Base-by-base conservation (phyloP, 1,140 invertebrate genomes). In the Drosophila lacteicornis region DNA sequence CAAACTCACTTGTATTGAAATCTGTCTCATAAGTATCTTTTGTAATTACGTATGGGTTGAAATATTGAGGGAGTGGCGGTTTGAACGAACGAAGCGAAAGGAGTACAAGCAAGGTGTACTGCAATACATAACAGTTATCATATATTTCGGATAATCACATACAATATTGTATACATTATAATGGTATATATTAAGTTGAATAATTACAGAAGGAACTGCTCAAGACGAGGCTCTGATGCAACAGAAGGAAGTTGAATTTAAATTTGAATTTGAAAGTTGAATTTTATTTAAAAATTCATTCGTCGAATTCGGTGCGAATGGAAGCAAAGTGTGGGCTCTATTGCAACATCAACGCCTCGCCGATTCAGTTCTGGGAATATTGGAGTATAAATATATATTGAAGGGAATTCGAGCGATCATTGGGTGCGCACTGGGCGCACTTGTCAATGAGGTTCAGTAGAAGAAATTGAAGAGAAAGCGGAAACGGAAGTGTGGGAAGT, bases 11-110 rank as follows among this genome's bases (percentile, higher is more conserved):
- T 92, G 91, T 81, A 92, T 92, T 92, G 91, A 92, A 92, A 92
- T 92, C 91, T 92, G 91, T 92, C 91, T 92, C 91, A 91, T 92
- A 92, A 92, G 91, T 92, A 92, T 92, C 91, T 92, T 92, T 92
- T 92, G 91, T 92, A 92, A 90, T 90, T 77, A 76, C 65, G 60
- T 82, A 75, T 86, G 75, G 50, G 76, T 79, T 82, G 63, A 51
- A 70, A 56, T 75, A 56, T 75, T 58, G 49, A 70, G 58, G 79
- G 60, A 75, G 66, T 82, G 62, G 66, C 36, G 66, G 33, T 60
- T 73, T 60, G 36, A 56, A 56, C 51, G 27, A 59, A 57, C 56
- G 78, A 87, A 87, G 84, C 76, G 77, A 55, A 88, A 80, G 58
- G 65, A 74, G 83, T 86, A 86, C 83, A 82, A 57, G 50, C 33